These are phyloP conservation scores for Sitta europaea DNA, from an alignment of 2,113 vertebrate species.

Conservation along the genomic window DNA sequence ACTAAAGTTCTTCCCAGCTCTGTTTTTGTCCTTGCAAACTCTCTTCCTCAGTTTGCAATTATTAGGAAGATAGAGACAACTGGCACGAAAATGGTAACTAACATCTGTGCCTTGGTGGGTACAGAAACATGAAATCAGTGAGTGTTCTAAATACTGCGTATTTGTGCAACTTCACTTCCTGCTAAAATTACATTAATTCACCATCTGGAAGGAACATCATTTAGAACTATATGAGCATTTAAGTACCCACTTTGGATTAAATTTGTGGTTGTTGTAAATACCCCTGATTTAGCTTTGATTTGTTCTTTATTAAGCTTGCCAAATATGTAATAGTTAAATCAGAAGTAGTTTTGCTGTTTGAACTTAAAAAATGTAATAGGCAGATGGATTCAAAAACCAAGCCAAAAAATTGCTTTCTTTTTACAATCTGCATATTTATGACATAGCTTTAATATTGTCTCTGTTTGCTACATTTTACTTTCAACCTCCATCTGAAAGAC, in stretches of 20 bases:
- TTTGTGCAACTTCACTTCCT: conserved; percentile 80
- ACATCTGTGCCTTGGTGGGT: conserved; percentile 73
- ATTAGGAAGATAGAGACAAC: conserved; percentile 68
- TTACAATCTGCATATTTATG: conserved; percentile 45
- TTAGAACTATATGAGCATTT: conserved; percentile 76
- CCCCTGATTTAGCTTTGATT: conserved; percentile 80
- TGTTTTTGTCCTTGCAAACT: conserved; percentile 34
- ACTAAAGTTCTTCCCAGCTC: not conserved
- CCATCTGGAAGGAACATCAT: conserved; percentile 80
- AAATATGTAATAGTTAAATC: conserved; percentile 73
- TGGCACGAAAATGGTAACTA: conserved; percentile 67
- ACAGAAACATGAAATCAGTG: conserved; percentile 72
- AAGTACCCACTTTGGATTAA: conserved; percentile 80
- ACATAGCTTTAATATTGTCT: conserved; percentile 16
- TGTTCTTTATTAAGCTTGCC: conserved; percentile 73
- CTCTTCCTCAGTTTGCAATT: conserved; percentile 52
- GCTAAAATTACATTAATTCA: conserved; percentile 81
- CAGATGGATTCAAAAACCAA: conserved; percentile 31
- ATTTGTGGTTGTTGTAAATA: conserved; percentile 80
- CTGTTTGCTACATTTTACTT: not conserved
- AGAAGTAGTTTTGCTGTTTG: conserved; percentile 66
- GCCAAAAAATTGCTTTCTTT: conserved; percentile 20
- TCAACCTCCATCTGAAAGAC: conserved; percentile 28
- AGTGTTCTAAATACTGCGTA: conserved; percentile 70
- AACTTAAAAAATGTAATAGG: conserved; percentile 60